Evolutionary conservation across 2,113 vertebrate species (phyloP).

Genomic region (Symphodus melops): DNA sequence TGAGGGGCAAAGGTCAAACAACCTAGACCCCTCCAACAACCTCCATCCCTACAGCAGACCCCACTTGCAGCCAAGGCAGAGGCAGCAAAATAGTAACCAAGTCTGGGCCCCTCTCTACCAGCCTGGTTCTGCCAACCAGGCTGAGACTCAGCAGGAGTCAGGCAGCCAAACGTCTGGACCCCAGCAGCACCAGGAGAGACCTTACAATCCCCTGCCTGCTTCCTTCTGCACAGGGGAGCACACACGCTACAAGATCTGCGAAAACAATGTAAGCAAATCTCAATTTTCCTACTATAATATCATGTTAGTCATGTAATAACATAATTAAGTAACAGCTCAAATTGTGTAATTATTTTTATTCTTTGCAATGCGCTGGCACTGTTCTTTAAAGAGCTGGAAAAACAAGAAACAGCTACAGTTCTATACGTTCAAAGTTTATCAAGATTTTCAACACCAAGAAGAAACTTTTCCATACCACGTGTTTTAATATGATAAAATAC

Average conservation of each 20-base stretch:
- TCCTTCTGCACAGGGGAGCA: constrained; percentile 79
- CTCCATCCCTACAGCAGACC: constrained; percentile 28
- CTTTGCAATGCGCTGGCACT: no score
- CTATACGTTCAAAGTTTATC: no score
- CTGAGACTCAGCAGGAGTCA: constrained; percentile 67
- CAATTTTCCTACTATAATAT: not conserved
- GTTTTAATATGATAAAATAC: no score
- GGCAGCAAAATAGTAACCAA: constrained; percentile 66
- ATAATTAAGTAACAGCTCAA: no score
- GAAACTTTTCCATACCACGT: no score
- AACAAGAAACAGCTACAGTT: no score
- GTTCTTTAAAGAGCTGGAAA: no score
- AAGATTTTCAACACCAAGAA: no score
- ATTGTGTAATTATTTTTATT: no score
- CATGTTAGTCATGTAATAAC: not conserved
- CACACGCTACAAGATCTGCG: constrained; percentile 89
- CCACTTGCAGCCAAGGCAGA: constrained; percentile 64
- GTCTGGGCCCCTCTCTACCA: constrained; percentile 85
- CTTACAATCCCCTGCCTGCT: constrained; percentile 70
- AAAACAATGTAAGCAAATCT: constrained; percentile 84
- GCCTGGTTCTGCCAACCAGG: constrained; percentile 64
- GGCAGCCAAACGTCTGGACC: constrained; percentile 50
- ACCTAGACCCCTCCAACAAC: constrained; percentile 51
- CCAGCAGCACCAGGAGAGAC: constrained; percentile 44
- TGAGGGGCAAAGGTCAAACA: constrained; percentile 37